A percentile compares a stretch with the other conserved stretches of the same genome.
Evolutionary conservation across 2,888 invertebrate genomes (phyloP).

Genomic region (Trachelus tabidus): DNA sequence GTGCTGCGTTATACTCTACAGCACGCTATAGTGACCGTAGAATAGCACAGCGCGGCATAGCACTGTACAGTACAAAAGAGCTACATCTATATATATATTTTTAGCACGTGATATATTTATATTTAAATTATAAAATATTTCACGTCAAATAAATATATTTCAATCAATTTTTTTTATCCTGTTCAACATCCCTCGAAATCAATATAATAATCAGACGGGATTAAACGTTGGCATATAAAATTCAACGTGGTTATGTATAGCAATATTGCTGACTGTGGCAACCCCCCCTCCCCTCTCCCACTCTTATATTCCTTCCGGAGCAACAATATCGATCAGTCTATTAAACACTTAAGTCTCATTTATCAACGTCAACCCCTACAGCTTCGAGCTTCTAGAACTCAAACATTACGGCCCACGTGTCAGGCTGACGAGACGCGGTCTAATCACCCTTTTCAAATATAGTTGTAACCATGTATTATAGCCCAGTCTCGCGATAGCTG

Average conservation of each 20-base stretch:
- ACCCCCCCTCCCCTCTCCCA: background rate
- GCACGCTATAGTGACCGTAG: background rate
- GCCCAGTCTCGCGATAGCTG: background rate
- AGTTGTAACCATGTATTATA: background rate
- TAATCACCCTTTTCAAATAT: conserved; percentile 20
- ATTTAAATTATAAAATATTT: background rate
- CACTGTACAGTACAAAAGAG: no score
- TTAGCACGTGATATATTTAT: background rate
- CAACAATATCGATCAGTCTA: conserved; percentile 67
- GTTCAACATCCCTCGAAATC: background rate
- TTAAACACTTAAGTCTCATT: conserved; percentile 68
- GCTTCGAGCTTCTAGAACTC: conserved; percentile 18
- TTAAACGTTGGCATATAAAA: background rate
- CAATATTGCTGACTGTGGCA: background rate
- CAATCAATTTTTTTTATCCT: background rate
- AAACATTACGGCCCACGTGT: conserved; percentile 25
- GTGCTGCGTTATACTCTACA: background rate
- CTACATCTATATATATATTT: no score
- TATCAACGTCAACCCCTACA: conserved; percentile 63
- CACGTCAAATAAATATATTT: background rate
- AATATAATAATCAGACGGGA: background rate
- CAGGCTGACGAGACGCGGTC: conserved; percentile 25
- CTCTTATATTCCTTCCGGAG: conserved; percentile 11
- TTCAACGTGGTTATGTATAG: background rate
- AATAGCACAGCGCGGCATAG: background rate